Evolutionary conservation across 2,113 vertebrate genomes (phyloP).

Genomic region (Hemibagrus wyckioides): DNA sequence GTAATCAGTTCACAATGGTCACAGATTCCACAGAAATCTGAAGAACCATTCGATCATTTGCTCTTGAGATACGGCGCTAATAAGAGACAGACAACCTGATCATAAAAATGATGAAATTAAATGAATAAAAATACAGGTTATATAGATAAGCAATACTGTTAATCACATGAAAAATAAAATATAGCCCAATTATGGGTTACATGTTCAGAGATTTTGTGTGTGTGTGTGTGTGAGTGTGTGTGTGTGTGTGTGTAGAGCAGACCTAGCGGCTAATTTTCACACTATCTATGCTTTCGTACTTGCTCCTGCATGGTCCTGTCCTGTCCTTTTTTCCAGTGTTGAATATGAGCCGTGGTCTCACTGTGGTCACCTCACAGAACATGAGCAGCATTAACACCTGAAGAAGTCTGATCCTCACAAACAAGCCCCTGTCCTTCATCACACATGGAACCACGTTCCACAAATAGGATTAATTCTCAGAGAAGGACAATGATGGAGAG

Average conservation of each 20-base stretch:
- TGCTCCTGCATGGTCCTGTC: too few species aligned
- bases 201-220: background rate
- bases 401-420: background rate
- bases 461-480: conserved; percentile 1
- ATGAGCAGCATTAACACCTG: conserved; percentile 25
- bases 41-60: background rate
- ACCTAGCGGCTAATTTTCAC: background rate
- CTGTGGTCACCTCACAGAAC: background rate
- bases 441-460: background rate
- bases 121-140: background rate
- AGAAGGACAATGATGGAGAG: background rate
- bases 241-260: background rate
- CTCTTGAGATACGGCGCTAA: background rate
- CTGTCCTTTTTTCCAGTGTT: background rate
- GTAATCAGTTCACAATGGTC: background rate
- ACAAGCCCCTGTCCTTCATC: conserved; percentile 14
- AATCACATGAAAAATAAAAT: background rate
- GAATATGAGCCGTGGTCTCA: background rate
- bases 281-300: background rate
- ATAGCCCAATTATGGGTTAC: background rate
- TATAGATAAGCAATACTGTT: background rate
- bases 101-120: background rate
- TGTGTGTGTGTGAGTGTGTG: background rate
- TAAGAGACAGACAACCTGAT: background rate
- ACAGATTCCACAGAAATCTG: background rate